Evolutionary conservation across 2,797 vertebrate genomes (phyloP).

Genomic region (Epinephelus coioides): DNA sequence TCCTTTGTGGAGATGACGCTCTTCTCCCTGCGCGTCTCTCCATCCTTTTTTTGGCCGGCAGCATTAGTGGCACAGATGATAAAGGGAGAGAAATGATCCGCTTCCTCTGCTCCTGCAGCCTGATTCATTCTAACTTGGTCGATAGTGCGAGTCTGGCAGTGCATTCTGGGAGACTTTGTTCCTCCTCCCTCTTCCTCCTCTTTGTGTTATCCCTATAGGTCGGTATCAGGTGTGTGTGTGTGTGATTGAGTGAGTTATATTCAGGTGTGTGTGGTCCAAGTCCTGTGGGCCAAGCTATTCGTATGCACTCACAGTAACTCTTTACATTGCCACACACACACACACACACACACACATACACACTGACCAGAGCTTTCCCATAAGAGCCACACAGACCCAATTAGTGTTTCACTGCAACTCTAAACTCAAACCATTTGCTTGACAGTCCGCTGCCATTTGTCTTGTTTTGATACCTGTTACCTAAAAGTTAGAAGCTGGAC

Average conservation of each 20-base stretch:
- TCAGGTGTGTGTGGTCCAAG: constrained; percentile 9
- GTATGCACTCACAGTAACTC: too few relatives aligned
- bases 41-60: constrained; percentile 27
- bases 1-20: constrained; percentile 32
- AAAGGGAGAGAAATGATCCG: constrained; percentile 56
- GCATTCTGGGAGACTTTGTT: constrained; percentile 54
- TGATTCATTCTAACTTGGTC: constrained; percentile 54
- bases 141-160: constrained; percentile 37
- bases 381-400: constrained; percentile 37
- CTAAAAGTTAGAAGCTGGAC: constrained; percentile 16
- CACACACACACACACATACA: constrained; percentile 8
- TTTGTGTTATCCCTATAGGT: constrained; percentile 8
- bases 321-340: not conserved
- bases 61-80: constrained; percentile 58
- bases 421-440: constrained; percentile 32
- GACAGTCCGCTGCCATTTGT: constrained; percentile 26
- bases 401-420: constrained; percentile 49
- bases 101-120: constrained; percentile 47
- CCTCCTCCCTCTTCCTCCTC: constrained; percentile 4
- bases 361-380: constrained; percentile 19
- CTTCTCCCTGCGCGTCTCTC: not conserved
- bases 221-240: constrained; percentile 9
- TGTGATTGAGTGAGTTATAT: not conserved
- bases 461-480: constrained; percentile 31
- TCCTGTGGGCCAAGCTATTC: constrained; percentile 1